Conservation (phyloP, 2,113 vertebrate species). For the Toxotes chatareus region DNA sequence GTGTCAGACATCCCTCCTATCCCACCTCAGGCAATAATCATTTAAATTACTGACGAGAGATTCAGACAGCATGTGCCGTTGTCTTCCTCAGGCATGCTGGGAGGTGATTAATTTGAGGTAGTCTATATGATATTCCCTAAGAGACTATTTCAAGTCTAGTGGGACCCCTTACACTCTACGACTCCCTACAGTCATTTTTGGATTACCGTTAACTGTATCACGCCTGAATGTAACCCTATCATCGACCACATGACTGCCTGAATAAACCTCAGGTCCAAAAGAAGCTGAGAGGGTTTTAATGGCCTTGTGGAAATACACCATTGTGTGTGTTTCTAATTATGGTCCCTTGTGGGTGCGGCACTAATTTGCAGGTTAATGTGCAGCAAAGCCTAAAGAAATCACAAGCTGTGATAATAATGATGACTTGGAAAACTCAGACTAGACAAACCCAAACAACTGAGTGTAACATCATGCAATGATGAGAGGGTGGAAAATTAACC, state of each 20-base stretch:
- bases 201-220: background rate
- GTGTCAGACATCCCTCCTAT: slow-evolving; percentile 21
- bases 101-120: slow-evolving; percentile 28
- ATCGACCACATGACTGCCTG: background rate
- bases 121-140: slow-evolving; percentile 21
- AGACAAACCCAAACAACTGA: slow-evolving; percentile 20
- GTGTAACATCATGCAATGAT: background rate
- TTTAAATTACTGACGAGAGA: slow-evolving; percentile 29
- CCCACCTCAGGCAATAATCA: slow-evolving; percentile 37
- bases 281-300: background rate
- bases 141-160: slow-evolving; percentile 12
- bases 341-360: slow-evolving; percentile 3
- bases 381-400: slow-evolving; percentile 32
- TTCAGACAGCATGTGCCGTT: slow-evolving; percentile 7
- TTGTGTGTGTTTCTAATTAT: slow-evolving; percentile 21
- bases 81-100: slow-evolving; percentile 21
- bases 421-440: slow-evolving; percentile 18
- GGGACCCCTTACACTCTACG: background rate
- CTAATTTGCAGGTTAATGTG: slow-evolving; percentile 47
- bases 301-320: slow-evolving; percentile 8
- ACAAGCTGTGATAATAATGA: slow-evolving; percentile 22
- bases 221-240: background rate
- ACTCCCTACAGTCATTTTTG: background rate
- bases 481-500: slow-evolving; percentile 1
- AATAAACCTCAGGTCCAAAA: background rate